Conservation (phyloP, 1,140 invertebrate genomes). For the Luehdorfia chinensis region DNA sequence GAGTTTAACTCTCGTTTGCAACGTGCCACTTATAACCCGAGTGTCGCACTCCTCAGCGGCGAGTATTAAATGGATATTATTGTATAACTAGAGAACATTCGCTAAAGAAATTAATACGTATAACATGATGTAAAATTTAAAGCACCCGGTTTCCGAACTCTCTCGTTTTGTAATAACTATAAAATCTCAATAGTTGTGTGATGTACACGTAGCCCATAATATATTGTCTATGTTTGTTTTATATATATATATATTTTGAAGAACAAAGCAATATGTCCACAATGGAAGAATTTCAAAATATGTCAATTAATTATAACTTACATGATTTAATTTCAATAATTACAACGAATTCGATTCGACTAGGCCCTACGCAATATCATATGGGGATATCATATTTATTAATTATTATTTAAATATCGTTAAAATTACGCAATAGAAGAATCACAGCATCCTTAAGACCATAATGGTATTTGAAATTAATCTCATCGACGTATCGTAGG, state of each 20-base stretch:
- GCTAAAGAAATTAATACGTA: conserved; percentile 70
- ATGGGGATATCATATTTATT: conserved; percentile 64
- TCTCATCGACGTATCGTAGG: conserved; percentile 70
- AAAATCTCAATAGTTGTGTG: conserved; percentile 61
- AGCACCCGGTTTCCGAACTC: conserved; percentile 74
- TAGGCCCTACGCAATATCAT: conserved; percentile 70
- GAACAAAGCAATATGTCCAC: conserved; percentile 59
- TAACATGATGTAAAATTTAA: conserved; percentile 75
- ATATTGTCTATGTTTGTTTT: conserved; percentile 66
- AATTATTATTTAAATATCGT: conserved; percentile 54
- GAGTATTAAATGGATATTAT: conserved; percentile 6
- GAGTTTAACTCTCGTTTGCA: neutral
- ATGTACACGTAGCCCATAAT: conserved; percentile 60
- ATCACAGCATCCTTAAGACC: conserved; percentile 76
- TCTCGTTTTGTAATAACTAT: conserved; percentile 71
- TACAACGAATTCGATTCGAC: conserved; percentile 69
- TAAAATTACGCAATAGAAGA: conserved; percentile 76
- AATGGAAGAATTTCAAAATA: conserved; percentile 70
- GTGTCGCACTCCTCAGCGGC: neutral
- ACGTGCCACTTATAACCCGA: neutral
- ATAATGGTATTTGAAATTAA: conserved; percentile 72
- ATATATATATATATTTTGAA: conserved; percentile 39
- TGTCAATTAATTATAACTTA: conserved; percentile 58
- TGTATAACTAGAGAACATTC: conserved; percentile 60
- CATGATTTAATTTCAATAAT: conserved; percentile 57